Base-by-base conservation (phyloP, 2,113 vertebrate species). In the Nothoprocta pentlandii region DNA sequence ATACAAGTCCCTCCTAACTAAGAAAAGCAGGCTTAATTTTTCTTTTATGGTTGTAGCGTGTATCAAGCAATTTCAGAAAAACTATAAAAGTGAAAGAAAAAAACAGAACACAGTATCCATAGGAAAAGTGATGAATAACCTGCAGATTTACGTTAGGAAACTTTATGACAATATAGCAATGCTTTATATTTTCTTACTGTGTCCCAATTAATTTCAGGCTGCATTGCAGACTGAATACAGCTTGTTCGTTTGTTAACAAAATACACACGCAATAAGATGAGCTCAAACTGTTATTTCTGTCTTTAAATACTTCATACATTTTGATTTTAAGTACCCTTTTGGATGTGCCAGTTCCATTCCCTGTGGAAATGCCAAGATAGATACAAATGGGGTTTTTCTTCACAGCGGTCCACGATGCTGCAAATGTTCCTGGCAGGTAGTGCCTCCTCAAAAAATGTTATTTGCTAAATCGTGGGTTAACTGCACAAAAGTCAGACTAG, bases 351-450 rank as follows among this genome's bases (percentile, higher is more conserved):
- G 0, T 70, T 70, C 62, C 61, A 23, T 67, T 93, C 56, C 64
- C 12, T 3, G 6, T 36, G 36, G 82, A 67, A 91, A 78, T 71
- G 42, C 74, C 42, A 71, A 89, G 23, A 89, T 70, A 71, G 87
- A 49, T 28, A 20, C 22, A 77, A 82, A 73, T 54, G 93, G 85
- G 92, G 90, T 95, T 98, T 97, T 97, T 92, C 97, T 95, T 97
- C 70, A 4, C n/a, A 95, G 95, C 97, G 96, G 97, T 97, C 97
- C 97, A 80, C 98, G 97, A 98, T 97, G 98, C 98, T 98, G 97
- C 97, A 98, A 98, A 97, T 66, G 91, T 97, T 97, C 74, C 13
- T 3, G 95, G 94, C 93, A 96, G 77, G 95, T 88, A 87, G 58
- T 56, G 26, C 15, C 7, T 96, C 96, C 92, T 81, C 62, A 92